A percentile compares a stretch with the other conserved stretches of the same genome.
These are phyloP conservation scores for Acronicta aceris DNA, from an alignment of 2,888 invertebrate genomes.

Conservation along the genomic window DNA sequence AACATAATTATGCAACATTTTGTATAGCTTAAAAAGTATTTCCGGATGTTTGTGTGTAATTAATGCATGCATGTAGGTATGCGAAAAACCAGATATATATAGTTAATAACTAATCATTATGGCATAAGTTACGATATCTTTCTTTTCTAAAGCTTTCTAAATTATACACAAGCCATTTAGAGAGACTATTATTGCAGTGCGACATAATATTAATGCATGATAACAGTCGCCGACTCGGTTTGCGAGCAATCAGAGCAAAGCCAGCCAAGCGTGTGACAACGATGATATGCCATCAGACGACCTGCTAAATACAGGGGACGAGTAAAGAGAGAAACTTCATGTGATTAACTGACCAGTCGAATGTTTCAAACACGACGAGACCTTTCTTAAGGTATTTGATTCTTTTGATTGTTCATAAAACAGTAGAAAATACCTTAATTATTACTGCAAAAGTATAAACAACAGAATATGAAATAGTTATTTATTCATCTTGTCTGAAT, in stretches of 20 bases:
- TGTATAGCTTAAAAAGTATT: no score
- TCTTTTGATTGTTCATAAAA: background rate
- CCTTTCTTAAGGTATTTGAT: background rate
- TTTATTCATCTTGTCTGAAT: no score
- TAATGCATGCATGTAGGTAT: background rate
- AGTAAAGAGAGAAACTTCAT: constrained; percentile 3
- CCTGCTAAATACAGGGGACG: background rate
- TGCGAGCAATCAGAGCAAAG: constrained; percentile 25
- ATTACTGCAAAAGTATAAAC: no score
- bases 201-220: constrained; percentile 9
- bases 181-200: constrained; percentile 14
- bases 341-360: background rate
- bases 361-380: background rate
- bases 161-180: background rate
- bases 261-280: constrained; percentile 16
- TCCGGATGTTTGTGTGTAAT: background rate
- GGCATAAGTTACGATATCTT: background rate
- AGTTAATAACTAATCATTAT: background rate
- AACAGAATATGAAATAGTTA: no score
- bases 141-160: background rate
- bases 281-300: constrained; percentile 22
- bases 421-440: background rate
- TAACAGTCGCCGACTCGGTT: constrained; percentile 13
- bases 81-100: no score
- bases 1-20: no score